Base-by-base conservation (phyloP, 2,888 invertebrate species). In the Synanthedon vespiformis region DNA sequence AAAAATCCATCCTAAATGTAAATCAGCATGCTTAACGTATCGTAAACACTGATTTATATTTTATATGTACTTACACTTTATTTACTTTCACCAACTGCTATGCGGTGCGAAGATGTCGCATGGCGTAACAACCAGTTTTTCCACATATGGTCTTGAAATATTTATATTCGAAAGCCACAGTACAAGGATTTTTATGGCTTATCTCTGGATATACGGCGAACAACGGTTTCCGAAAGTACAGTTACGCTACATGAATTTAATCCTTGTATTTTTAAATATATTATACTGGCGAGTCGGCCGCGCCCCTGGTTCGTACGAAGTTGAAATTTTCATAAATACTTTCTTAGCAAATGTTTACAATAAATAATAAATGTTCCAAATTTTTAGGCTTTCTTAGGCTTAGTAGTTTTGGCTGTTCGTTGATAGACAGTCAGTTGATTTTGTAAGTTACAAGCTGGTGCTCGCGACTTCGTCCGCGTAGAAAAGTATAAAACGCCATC, bases 81-180 rank as follows among this genome's bases (percentile, higher is more conserved):
- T 78, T 74, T 72, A 75, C 84, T 84, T 85, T 85, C 84, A 78
- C 85, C 69, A 48, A 27, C 47, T 52, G 16, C 11, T 41, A 59
- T 48, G 68, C 71, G 70, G 74, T 74, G 70, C 72, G 57, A 64
- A 62, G 56, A 61, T 63, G 65, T 64, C 65, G 62, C 67, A 64
- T 56, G 61, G 70, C 66, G 71, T 68, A 74, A 76, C 64, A 55
- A 63, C 70, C 70, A 64, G 70, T 65, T 65, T 67, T 60, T 65
- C 71, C 68, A 65, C 68, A 62, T 65, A 64, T 59, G 62, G 65
- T 55, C 56, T 58, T 61, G 55, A 63, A 61, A 58, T 65, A 64
- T 70, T 64, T 61, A 61, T 68, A 62, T 69, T 70, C 62, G 61
- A 72, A 72, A 68, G 67, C 58, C 58, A 62, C 59, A 22, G 22